Conservation (phyloP, 2,888 invertebrate species). For the Macrosiphum euphorbiae region DNA sequence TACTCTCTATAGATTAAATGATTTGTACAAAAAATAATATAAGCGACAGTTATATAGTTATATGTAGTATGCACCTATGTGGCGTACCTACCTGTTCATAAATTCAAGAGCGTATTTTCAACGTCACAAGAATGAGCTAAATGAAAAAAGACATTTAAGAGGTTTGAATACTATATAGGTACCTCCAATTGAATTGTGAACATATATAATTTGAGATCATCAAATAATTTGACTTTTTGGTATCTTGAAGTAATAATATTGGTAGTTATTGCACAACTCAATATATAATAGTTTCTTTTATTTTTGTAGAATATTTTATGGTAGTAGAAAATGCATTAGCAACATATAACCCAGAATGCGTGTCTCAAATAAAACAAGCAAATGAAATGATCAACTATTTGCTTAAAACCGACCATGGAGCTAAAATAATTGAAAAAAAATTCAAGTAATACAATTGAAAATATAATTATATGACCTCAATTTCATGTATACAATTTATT, state of each 20-base stretch:
- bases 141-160: too few relatives aligned
- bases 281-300: not conserved
- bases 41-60: too few relatives aligned
- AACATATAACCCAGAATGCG: conserved; percentile 79
- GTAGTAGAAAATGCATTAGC: conserved; percentile 84
- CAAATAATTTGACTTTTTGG: not conserved
- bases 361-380: conserved; percentile 76
- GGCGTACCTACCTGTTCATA: too few relatives aligned
- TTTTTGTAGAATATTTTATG: conserved; percentile 80
- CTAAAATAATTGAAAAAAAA: conserved; percentile 76
- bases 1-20: too few relatives aligned
- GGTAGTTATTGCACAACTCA: not conserved
- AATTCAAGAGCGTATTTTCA: too few relatives aligned
- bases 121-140: too few relatives aligned
- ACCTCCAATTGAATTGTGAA: not conserved
- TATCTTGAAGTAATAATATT: not conserved
- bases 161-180: too few relatives aligned
- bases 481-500: not conserved
- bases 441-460: conserved; percentile 75
- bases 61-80: too few relatives aligned
- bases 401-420: conserved; percentile 76
- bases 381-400: conserved; percentile 78
- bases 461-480: not conserved
- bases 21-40: too few relatives aligned
- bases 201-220: not conserved